Percentiles rank a stretch among this genome's conserved stretches.
phyloP scores from a whole-genome alignment of 2,113 vertebrate species.

The Lepisosteus oculatus region DNA sequence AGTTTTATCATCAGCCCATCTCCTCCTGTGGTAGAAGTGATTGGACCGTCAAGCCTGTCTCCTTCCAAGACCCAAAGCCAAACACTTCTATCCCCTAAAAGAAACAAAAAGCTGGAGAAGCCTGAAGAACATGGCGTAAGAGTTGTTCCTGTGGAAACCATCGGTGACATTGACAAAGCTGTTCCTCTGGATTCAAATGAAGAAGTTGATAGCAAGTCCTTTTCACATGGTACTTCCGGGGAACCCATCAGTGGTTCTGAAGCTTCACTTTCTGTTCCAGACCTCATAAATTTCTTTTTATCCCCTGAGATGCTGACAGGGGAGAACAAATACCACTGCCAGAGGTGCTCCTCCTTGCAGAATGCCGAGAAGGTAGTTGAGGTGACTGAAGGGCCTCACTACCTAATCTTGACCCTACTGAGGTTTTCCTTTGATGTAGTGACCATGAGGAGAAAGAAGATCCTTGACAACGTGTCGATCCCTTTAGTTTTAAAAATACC shows the following conservation, averaged over 20 bases:
- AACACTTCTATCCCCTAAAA: slow-evolving; percentile 29
- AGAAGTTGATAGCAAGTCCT: slow-evolving; percentile 1
- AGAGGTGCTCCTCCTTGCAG: slow-evolving; percentile 69
- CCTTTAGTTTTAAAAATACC: slow-evolving; percentile 70
- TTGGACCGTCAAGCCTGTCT: slow-evolving; percentile 17
- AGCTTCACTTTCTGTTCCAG: slow-evolving; percentile 62
- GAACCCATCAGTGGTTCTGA: slow-evolving; percentile 30
- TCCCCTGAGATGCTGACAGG: slow-evolving; percentile 68
- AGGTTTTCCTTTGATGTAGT: slow-evolving; percentile 72
- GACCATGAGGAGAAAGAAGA: slow-evolving; percentile 74
- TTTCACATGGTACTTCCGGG: background rate
- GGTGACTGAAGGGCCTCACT: slow-evolving; percentile 67
- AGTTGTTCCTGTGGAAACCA: background rate
- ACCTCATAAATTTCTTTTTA: slow-evolving; percentile 77
- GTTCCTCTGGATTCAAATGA: slow-evolving; percentile 13
- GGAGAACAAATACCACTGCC: slow-evolving; percentile 76
- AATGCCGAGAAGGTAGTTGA: slow-evolving; percentile 73
- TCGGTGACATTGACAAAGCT: slow-evolving; percentile 26
- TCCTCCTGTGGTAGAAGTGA: slow-evolving; percentile 38
- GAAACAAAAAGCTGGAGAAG: slow-evolving; percentile 35
- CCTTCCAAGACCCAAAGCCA: slow-evolving; percentile 23
- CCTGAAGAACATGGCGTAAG: slow-evolving; percentile 11
- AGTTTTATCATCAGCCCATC: slow-evolving; percentile 31
- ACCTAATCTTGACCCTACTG: slow-evolving; percentile 74
- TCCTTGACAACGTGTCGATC: slow-evolving; percentile 67